Evolutionary conservation across 2,888 invertebrate species (phyloP).

Genomic region (Scaptomyza polygonia): DNA sequence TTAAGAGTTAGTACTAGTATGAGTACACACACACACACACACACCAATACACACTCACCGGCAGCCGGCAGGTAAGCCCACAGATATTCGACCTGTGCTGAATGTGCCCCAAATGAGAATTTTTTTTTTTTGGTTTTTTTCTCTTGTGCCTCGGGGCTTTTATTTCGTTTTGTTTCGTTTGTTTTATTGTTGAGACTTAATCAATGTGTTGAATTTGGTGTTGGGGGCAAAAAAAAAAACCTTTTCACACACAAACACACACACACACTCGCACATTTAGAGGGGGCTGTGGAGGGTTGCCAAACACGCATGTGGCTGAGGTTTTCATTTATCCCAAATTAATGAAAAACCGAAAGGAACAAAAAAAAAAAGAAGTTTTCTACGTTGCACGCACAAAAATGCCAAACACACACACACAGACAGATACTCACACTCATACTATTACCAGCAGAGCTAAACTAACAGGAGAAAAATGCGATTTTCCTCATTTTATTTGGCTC

Average conservation of each 20-base stretch:
- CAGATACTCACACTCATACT: conserved; percentile 16
- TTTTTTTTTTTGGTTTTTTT: conserved; percentile 16
- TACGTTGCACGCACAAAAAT: conserved; percentile 46
- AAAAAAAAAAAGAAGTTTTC: conserved; percentile 29
- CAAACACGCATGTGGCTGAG: conserved; percentile 66
- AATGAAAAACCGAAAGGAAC: conserved; percentile 75
- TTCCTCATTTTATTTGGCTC: conserved; percentile 5
- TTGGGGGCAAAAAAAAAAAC: conserved; percentile 22
- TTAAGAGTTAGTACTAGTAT: neutral
- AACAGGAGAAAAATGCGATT: conserved; percentile 9
- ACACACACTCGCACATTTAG: neutral
- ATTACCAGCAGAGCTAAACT: too few relatives aligned
- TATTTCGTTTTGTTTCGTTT: conserved; percentile 56
- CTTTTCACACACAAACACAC: conserved; percentile 42
- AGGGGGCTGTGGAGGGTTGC: neutral
- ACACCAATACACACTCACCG: conserved; percentile 12
- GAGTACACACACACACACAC: conserved; percentile 5
- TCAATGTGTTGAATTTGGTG: conserved; percentile 43
- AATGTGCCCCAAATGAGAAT: conserved; percentile 55
- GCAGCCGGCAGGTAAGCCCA: conserved; percentile 16
- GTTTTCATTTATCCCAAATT: conserved; percentile 84
- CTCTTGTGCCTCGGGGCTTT: conserved; percentile 40
- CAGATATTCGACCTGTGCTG: conserved; percentile 34
- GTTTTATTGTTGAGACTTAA: conserved; percentile 70
- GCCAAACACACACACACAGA: neutral